Evolutionary conservation across 2,888 invertebrate genomes (phyloP).

Genomic region (Ischnus inquisitorius): DNA sequence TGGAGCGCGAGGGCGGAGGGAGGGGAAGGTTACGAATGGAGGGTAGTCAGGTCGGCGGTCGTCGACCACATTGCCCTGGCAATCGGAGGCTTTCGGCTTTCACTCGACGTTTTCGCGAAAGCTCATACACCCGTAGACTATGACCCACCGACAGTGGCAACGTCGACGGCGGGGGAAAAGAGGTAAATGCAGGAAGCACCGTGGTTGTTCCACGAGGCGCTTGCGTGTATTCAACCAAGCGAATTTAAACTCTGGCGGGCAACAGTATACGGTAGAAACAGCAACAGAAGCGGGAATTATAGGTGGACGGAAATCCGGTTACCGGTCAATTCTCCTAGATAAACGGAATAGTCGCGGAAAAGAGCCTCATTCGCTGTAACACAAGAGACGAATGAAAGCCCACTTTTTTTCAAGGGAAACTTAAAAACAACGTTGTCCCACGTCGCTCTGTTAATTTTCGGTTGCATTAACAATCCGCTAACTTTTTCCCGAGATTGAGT

Average conservation of each 20-base stretch:
- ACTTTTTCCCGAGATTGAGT: too few species aligned
- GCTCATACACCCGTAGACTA: slow-evolving; percentile 28
- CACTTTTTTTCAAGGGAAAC: not conserved
- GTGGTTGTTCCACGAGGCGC: slow-evolving; percentile 19
- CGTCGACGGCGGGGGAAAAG: not conserved
- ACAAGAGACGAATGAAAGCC: not conserved
- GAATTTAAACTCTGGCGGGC: slow-evolving; percentile 31
- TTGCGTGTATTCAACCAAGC: not conserved
- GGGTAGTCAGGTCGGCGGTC: slow-evolving; percentile 4
- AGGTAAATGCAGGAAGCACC: slow-evolving; percentile 43
- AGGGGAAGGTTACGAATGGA: not conserved
- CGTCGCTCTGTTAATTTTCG: too few species aligned
- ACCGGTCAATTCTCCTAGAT: slow-evolving; percentile 18
- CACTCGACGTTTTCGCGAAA: slow-evolving; percentile 39
- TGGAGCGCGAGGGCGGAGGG: not conserved
- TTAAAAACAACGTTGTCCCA: not conserved
- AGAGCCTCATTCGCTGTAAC: not conserved
- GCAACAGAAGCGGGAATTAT: slow-evolving; percentile 28
- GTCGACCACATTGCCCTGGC: slow-evolving; percentile 42
- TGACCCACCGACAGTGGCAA: slow-evolving; percentile 5
- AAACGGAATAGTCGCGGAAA: not conserved
- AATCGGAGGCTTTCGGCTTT: slow-evolving; percentile 44
- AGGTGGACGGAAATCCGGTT: slow-evolving; percentile 25
- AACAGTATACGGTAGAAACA: slow-evolving; percentile 16
- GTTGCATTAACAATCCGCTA: too few species aligned